Percentiles rank a stretch among this genome's conserved stretches.
phyloP scores from a whole-genome alignment of 23 tunicate genomes.

The Corella eumyota region DNA sequence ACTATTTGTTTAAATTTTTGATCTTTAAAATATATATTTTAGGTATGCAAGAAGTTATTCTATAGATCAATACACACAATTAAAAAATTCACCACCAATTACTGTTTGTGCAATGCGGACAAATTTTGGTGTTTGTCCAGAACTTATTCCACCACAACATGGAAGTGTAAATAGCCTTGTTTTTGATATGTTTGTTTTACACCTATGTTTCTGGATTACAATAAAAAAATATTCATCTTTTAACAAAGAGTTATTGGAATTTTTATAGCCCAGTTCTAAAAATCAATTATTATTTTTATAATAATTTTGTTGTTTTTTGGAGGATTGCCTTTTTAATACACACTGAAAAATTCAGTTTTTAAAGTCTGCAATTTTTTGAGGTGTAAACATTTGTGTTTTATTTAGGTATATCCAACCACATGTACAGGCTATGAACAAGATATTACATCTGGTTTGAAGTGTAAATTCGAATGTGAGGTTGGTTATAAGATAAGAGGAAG shows the following conservation, averaged over 20 bases:
- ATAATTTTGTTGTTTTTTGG: too few relatives aligned
- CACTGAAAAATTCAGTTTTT: too few relatives aligned
- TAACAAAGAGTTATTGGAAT: too few relatives aligned
- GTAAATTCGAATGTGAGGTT: conserved; percentile 28
- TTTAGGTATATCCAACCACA: conserved; percentile 3
- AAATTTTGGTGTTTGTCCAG: not conserved
- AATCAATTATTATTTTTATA: too few relatives aligned
- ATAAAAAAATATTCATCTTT: too few relatives aligned
- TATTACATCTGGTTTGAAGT: conserved; percentile 8
- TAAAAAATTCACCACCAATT: not conserved
- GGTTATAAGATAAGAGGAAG: conserved; percentile 23
- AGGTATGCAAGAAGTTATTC: not conserved
- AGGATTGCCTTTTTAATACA: too few relatives aligned
- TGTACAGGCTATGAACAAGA: not conserved
- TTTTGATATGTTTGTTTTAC: too few relatives aligned
- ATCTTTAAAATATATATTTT: not conserved
- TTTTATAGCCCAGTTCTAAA: too few relatives aligned
- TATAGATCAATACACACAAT: not conserved
- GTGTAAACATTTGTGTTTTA: not conserved
- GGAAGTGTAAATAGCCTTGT: conserved; percentile 1
- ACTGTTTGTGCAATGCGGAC: conserved; percentile 1
- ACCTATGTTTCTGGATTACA: too few relatives aligned
- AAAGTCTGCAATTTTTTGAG: too few relatives aligned
- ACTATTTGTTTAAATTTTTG: too few relatives aligned
- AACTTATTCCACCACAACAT: not conserved